phyloP scores from a whole-genome alignment of 92 coral and sea anemone genomes.

The Nematostella vectensis region DNA sequence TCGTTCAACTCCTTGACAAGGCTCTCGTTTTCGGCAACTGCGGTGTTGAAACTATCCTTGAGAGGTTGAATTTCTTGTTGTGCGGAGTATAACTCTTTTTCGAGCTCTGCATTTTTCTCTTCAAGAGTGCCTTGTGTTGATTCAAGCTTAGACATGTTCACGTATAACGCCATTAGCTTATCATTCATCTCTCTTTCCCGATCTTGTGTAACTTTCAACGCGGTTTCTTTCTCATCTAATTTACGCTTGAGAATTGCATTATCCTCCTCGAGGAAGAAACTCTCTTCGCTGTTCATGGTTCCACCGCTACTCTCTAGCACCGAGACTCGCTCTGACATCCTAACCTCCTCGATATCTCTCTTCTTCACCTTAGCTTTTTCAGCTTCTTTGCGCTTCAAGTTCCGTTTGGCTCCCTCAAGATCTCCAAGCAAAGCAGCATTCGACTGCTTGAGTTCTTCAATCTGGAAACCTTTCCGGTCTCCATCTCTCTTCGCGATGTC shows the following conservation, averaged over 20 bases:
- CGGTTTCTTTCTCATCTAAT: conserved; percentile 53
- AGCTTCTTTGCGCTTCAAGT: conserved; percentile 47
- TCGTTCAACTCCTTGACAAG: conserved; percentile 43
- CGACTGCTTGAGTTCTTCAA: conserved; percentile 54
- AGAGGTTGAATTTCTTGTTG: conserved; percentile 63
- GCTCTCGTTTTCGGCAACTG: conserved; percentile 57
- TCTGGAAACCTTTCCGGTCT: conserved; percentile 36
- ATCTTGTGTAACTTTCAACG: conserved; percentile 42
- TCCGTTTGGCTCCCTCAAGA: conserved; percentile 47
- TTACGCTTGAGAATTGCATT: conserved; percentile 51
- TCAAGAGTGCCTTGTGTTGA: conserved; percentile 64
- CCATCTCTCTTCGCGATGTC: conserved; percentile 29
- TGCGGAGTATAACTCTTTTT: conserved; percentile 60
- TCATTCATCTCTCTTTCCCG: conserved; percentile 73
- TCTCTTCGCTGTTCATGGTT: conserved; percentile 38
- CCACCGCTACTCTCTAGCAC: conserved; percentile 51
- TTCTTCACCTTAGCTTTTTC: conserved; percentile 37
- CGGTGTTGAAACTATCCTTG: conserved; percentile 55
- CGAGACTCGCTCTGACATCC: conserved; percentile 36
- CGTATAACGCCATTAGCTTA: conserved; percentile 41
- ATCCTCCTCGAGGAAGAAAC: conserved; percentile 63
- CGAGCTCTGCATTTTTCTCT: conserved; percentile 70
- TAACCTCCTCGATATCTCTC: conserved; percentile 32
- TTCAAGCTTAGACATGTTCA: conserved; percentile 61
- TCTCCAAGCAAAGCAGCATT: conserved; percentile 44